Conservation (phyloP, 2,113 vertebrate genomes). For the Artemisiospiza belli region DNA sequence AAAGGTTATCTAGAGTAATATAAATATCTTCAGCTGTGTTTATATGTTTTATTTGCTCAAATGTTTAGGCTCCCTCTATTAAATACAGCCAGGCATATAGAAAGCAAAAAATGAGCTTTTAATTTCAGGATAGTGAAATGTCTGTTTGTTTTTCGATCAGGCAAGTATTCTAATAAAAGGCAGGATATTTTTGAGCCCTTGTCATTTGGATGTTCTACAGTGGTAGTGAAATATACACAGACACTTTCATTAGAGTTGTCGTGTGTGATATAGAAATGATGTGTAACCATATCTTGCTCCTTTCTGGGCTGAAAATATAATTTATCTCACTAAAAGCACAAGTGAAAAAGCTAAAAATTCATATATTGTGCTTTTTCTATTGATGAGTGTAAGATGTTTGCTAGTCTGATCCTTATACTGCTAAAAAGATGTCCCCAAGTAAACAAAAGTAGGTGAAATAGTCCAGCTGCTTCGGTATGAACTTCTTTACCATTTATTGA, state of each 20-base stretch:
- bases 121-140: background rate
- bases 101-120: background rate
- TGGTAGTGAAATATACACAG: background rate
- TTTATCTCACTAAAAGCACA: background rate
- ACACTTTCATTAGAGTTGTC: background rate
- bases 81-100: background rate
- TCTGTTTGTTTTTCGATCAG: background rate
- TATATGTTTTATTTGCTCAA: background rate
- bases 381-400: background rate
- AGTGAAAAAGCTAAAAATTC: background rate
- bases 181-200: background rate
- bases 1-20: background rate
- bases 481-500: background rate
- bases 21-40: background rate
- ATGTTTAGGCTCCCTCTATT: background rate
- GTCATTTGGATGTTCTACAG: constrained; percentile 3
- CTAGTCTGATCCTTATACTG: background rate
- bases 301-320: background rate
- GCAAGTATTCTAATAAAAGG: constrained; percentile 1
- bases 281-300: background rate
- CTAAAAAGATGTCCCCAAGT: background rate
- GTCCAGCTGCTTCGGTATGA: background rate
- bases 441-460: constrained; percentile 6
- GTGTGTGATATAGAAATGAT: background rate
- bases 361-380: background rate